A percentile compares a stretch with the other conserved stretches of the same genome.
phyloP scores from a whole-genome alignment of 2,888 invertebrate genomes.

The Polietes domitor region DNA sequence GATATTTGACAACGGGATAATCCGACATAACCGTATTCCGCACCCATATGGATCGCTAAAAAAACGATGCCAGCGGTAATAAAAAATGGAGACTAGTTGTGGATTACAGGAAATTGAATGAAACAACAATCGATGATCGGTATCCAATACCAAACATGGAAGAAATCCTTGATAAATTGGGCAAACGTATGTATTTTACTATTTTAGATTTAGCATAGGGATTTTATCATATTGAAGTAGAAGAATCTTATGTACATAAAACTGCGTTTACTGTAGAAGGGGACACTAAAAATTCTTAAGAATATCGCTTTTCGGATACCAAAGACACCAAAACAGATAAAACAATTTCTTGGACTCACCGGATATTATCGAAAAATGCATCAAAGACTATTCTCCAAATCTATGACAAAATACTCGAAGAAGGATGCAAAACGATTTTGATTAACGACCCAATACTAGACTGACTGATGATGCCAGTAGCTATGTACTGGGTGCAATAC shows the following conservation, averaged over 20 bases:
- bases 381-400: conserved; percentile 46
- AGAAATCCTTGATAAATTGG: conserved; percentile 4
- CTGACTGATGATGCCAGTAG: conserved; percentile 14
- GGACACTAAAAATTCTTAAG: conserved; percentile 13
- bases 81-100: conserved; percentile 10
- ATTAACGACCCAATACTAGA: not conserved
- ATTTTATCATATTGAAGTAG: conserved; percentile 19
- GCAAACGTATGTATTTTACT: conserved; percentile 19
- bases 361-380: conserved; percentile 60
- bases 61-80: conserved; percentile 32
- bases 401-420: conserved; percentile 34
- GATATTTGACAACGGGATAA: not conserved
- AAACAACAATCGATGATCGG: not conserved
- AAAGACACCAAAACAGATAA: conserved; percentile 55
- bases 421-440: conserved; percentile 20
- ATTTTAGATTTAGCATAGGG: conserved; percentile 24
- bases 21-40: conserved; percentile 12
- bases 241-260: conserved; percentile 11
- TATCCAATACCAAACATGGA: conserved; percentile 20
- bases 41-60: conserved; percentile 43
- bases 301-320: conserved; percentile 42
- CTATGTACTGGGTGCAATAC: not conserved
- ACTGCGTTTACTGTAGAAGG: conserved; percentile 26
- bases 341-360: conserved; percentile 56
- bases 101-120: conserved; percentile 35